phyloP scores from a whole-genome alignment of 2,797 vertebrate species.

The Aeoliscus strigatus region DNA sequence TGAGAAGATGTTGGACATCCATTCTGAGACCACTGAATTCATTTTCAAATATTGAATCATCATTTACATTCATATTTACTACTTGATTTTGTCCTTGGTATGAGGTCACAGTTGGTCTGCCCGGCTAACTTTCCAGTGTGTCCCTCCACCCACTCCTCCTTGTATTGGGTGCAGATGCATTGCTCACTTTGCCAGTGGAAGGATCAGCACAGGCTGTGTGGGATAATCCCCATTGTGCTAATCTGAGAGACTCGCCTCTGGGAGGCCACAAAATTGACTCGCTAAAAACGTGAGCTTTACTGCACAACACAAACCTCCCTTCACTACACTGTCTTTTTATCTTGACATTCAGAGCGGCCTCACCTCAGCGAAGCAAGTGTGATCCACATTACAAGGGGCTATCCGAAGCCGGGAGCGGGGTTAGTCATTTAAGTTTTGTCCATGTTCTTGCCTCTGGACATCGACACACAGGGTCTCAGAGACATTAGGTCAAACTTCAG shows the following conservation, averaged over 20 bases:
- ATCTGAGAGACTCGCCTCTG: conserved; percentile 61
- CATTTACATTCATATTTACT: too few species aligned
- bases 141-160: conserved; percentile 24
- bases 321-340: conserved; percentile 42
- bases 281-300: conserved; percentile 45
- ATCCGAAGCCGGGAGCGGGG: conserved; percentile 29
- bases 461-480: conserved; percentile 36
- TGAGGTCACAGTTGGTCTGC: conserved; percentile 23
- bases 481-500: conserved; percentile 30
- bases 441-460: conserved; percentile 41
- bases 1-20: neutral
- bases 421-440: conserved; percentile 50
- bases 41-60: conserved; percentile 1
- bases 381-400: conserved; percentile 58
- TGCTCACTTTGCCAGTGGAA: conserved; percentile 37
- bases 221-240: conserved; percentile 70
- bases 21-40: neutral
- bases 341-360: conserved; percentile 37
- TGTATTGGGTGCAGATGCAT: conserved; percentile 22
- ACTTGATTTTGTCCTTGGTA: conserved; percentile 23
- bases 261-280: conserved; percentile 48
- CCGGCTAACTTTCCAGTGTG: conserved; percentile 22
- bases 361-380: conserved; percentile 28
- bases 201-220: conserved; percentile 52
- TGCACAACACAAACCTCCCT: conserved; percentile 25